Evolutionary conservation across 2,797 vertebrate species (phyloP).

Genomic region (Coracias cyanogaster): DNA sequence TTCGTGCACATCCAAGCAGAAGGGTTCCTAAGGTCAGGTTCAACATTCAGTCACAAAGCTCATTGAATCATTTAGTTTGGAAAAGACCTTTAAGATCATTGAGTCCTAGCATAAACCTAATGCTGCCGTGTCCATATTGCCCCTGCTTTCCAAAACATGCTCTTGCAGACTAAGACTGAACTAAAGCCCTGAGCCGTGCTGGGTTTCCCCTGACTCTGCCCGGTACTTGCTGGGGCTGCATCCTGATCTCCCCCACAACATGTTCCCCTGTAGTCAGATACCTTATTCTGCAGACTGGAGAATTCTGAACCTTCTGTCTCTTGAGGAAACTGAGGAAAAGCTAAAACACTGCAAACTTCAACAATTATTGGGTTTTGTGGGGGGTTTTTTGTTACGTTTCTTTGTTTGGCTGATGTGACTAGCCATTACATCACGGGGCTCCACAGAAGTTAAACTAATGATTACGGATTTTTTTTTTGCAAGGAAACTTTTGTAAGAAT

Average conservation of each 20-base stretch:
- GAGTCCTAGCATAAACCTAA: neutral
- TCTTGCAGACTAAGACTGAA: neutral
- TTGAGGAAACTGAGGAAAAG: neutral
- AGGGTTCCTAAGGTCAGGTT: neutral
- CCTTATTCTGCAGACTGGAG: neutral
- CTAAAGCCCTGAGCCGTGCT: neutral
- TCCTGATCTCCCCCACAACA: neutral
- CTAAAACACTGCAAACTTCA: neutral
- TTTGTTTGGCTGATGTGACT: too few relatives aligned
- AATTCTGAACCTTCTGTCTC: neutral
- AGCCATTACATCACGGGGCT: neutral
- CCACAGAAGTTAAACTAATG: neutral
- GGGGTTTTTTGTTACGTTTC: too few relatives aligned
- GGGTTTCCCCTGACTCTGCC: neutral
- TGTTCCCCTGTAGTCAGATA: fast-evolving
- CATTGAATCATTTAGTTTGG: neutral
- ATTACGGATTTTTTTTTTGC: neutral
- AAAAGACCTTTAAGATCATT: neutral
- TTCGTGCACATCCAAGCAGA: fast-evolving
- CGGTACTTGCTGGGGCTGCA: neutral
- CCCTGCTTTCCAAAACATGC: neutral
- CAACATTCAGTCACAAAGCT: neutral
- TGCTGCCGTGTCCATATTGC: neutral
- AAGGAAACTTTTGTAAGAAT: neutral
- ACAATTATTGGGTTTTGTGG: neutral